A percentile compares a stretch with the other conserved stretches of the same genome.
phyloP scores from a whole-genome alignment of 2,888 invertebrate species.

The Drosophila yooni region DNA sequence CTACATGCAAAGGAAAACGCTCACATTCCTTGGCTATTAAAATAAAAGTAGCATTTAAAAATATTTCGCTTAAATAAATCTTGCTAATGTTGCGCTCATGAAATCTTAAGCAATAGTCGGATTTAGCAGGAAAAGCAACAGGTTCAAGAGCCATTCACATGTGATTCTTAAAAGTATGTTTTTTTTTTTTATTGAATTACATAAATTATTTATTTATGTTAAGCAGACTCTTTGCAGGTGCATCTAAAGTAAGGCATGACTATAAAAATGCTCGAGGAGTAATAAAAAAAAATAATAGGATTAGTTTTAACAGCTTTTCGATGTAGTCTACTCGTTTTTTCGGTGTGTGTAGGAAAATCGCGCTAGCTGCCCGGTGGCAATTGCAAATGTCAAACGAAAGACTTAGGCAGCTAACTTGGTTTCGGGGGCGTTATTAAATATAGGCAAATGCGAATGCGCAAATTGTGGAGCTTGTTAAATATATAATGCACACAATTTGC shows the following conservation, averaged over 20 bases:
- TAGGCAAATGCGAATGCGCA: conserved; percentile 67
- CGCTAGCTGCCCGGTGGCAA: conserved; percentile 47
- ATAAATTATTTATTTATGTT: background rate
- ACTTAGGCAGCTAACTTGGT: conserved; percentile 74
- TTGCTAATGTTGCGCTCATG: background rate
- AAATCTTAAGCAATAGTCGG: background rate
- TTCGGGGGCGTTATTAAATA: conserved; percentile 63
- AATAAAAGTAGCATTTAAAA: background rate
- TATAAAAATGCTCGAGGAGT: background rate
- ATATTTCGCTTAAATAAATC: background rate
- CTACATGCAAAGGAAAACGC: background rate
- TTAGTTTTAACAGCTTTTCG: background rate
- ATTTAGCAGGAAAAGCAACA: background rate
- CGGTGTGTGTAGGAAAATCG: conserved; percentile 5
- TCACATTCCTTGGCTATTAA: background rate
- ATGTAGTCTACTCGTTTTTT: background rate
- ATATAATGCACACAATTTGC: conserved; percentile 75
- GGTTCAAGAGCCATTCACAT: conserved; percentile 3
- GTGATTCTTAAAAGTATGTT: background rate
- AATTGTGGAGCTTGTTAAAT: conserved; percentile 73
- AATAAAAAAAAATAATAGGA: background rate
- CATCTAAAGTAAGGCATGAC: background rate
- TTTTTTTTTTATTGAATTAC: background rate
- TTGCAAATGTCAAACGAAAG: conserved; percentile 75
- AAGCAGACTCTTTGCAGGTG: background rate